Evolutionary conservation across 2,888 invertebrate species (phyloP), one percentile per base, ranked within the genome.

Genomic region (Pseudococcus longispinus): DNA sequence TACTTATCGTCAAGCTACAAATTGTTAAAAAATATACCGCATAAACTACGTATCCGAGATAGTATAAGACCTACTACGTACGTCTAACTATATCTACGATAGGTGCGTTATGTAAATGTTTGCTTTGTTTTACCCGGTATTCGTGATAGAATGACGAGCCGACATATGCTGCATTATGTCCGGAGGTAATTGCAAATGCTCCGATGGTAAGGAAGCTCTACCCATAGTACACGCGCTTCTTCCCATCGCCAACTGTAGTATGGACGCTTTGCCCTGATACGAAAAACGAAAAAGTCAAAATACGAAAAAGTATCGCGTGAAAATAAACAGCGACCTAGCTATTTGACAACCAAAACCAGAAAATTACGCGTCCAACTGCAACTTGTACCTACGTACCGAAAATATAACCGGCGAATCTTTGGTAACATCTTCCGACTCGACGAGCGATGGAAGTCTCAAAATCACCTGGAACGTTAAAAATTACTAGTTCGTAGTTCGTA

Each of bases 401-500:
- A 87, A 87, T 26, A 87, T 84, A 15, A 83, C 65, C 13, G 87
- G 85, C 18, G 87, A 80, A n/a, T 87, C 29, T 85, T 82, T 70
- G 4, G 18, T 42, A 1, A 82, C 32, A 29, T 95, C 95, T 87
- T 94, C 94, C 0, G 93, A 92, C 89, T 94, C 94, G 89, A 93
- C 93, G 85, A 95, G 93, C 0, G 96, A 95, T 2, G 96, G 96
- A 51, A 96, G 91, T 29, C 96, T 93, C 90, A 96, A 96, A 90
- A 97, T 96, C 87, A 96, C 93, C 93, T 94, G n/a, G 20, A 84
- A 32, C 44, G 13, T 44, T 44, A 2, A 44, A 44, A 44, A 44
- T 13, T 9, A 44, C 3, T 13, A n/a, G n/a, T n/a, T n/a, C n/a
- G n/a, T n/a, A n/a, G n/a, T n/a, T n/a, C n/a, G n/a, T n/a, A n/a